Base-by-base conservation (phyloP, 1,140 invertebrate species). In the Maniola jurtina region DNA sequence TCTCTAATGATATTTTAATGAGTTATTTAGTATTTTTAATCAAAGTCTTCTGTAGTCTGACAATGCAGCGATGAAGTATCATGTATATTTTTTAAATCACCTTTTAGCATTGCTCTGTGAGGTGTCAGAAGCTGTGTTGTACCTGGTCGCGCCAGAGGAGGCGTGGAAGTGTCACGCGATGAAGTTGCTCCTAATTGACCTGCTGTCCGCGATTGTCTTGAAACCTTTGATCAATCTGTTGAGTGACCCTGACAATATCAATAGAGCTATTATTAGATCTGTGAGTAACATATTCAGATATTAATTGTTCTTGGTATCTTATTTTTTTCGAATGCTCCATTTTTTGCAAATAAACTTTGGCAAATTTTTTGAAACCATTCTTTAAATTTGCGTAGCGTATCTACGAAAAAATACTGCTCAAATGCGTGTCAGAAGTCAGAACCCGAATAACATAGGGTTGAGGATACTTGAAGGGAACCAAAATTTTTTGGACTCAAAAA, bases 161-260 rank as follows among this genome's bases (percentile, higher is more conserved):
- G 96, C 97, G 83, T 98, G 98, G 88, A 94, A 95, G 68, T 98
- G 96, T 87, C 93, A 96, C 77, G 93, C 96, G 35, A 92, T 97
- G 50, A 92, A 96, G 73, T 93, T 94, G 77, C 92, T 98, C 59
- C 89, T 96, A 40, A 92, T 96, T 81, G 97, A 98, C 86, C 92
- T 92, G 14, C 36, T 99, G 50, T 92, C 98, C 76, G 93, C 94
- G 71, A 93, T 98, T 50, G 93, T 98, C 64, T 91, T 90, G 48
- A 76, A 94, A 70, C 96, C 97, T 6, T 87, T 97, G 5, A 92
- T 99, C 47, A 92, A 95, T 82, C 91, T 97, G 75, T 89, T 98
- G 56, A 96, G 96, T 35, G 97, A 99, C 91, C 97, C 98, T 64
- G 97, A 98, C 93, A 98, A 97, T 86, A 95, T 99, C 72, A 99